Percentiles rank a stretch among this genome's conserved stretches.
Conservation (phyloP, 2,797 vertebrate species). For the Echeneis naucrates region DNA sequence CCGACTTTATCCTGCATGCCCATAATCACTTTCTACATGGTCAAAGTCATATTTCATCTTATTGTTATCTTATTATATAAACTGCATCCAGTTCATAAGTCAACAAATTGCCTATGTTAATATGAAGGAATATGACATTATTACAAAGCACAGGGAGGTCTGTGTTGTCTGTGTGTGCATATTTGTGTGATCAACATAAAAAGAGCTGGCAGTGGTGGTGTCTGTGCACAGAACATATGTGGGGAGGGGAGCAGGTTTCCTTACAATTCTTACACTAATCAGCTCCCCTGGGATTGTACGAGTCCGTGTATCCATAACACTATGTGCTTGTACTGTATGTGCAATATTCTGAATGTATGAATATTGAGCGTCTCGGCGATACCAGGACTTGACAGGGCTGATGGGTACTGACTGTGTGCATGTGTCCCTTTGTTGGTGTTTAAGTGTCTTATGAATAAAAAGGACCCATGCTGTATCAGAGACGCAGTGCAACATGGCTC, state of each 20-base stretch:
- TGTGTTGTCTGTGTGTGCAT: slow-evolving; percentile 8
- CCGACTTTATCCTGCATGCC: no score
- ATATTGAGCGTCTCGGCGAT: slow-evolving; percentile 18
- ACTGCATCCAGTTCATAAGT: slow-evolving; percentile 9
- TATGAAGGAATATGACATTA: slow-evolving; percentile 19
- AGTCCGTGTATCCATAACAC: slow-evolving; percentile 37
- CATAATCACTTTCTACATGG: no score
- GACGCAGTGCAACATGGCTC: slow-evolving; percentile 45
- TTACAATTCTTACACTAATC: slow-evolving; percentile 73
- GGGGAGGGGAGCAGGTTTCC: slow-evolving; percentile 28
- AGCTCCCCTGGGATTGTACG: slow-evolving; percentile 64
- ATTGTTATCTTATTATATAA: no score
- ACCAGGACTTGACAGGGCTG: background rate
- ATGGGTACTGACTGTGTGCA: slow-evolving; percentile 2
- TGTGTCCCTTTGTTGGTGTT: slow-evolving; percentile 34
- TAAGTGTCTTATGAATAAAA: slow-evolving; percentile 23
- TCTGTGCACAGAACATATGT: slow-evolving; percentile 5
- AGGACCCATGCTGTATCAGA: slow-evolving; percentile 35
- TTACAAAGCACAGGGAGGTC: background rate
- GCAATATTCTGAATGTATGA: slow-evolving; percentile 42
- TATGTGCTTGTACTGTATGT: background rate
- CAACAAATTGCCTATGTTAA: slow-evolving; percentile 44
- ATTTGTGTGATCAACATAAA: slow-evolving; percentile 29
- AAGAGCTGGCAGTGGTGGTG: slow-evolving; percentile 18
- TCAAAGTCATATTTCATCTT: background rate